These are phyloP conservation scores for Andrena bucephala DNA, from an alignment of 2,888 invertebrate genomes.

Conservation along the genomic window DNA sequence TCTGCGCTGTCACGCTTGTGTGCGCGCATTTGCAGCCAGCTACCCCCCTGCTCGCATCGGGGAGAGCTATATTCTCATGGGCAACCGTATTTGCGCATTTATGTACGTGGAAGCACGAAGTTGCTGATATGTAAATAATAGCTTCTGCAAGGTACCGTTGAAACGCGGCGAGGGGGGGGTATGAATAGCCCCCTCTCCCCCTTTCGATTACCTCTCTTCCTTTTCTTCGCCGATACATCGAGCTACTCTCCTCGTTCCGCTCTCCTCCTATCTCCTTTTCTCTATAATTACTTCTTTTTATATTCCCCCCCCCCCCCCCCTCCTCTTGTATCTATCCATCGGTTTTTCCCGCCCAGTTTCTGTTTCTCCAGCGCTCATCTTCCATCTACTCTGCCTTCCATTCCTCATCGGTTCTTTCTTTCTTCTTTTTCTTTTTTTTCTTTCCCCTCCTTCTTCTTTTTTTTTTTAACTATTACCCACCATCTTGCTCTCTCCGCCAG, in stretches of 20 bases:
- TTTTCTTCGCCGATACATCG: conserved; percentile 47
- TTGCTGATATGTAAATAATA: conserved; percentile 79
- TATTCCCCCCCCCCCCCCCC: conserved; percentile 5
- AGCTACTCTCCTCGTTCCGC: conserved; percentile 26
- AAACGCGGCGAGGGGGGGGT: conserved; percentile 48
- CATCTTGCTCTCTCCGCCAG: conserved; percentile 1
- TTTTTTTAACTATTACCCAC: conserved; percentile 43
- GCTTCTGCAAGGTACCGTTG: conserved; percentile 62
- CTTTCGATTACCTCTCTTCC: conserved; percentile 48
- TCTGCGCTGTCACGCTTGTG: conserved; percentile 35
- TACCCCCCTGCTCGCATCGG: neutral
- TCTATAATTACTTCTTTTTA: conserved; percentile 45
- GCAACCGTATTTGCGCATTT: conserved; percentile 68
- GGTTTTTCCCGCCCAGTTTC: conserved; percentile 48
- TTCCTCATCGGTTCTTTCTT: neutral
- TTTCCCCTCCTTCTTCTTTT: neutral
- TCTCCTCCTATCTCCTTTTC: conserved; percentile 30
- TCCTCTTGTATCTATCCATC: conserved; percentile 46
- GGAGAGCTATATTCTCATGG: conserved; percentile 55
- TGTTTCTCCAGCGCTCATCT: conserved; percentile 53
- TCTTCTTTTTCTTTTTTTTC: neutral
- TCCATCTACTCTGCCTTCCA: conserved; percentile 45
- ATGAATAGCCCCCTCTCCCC: conserved; percentile 48
- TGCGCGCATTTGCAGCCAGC: conserved; percentile 11
- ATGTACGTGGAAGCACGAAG: conserved; percentile 67